phyloP scores from a whole-genome alignment of 2,797 vertebrate genomes.

The Peromyscus melanophrys region DNA sequence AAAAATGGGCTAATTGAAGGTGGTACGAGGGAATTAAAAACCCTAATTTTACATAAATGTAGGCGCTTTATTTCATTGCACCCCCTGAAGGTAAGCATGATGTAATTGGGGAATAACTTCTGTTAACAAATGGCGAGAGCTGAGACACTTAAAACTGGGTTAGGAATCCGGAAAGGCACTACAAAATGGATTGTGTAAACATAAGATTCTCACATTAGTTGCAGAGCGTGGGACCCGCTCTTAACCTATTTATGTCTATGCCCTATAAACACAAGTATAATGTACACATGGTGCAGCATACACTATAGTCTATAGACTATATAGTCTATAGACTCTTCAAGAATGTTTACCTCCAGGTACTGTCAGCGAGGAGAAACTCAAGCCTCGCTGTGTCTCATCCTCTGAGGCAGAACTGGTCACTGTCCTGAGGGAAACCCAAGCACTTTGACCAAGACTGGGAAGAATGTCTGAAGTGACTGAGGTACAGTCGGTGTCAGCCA shows the following conservation, averaged over 20 bases:
- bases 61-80: slow-evolving; percentile 77
- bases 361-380: neutral
- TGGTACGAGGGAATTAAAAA: slow-evolving; percentile 81
- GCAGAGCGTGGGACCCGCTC: neutral
- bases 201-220: neutral
- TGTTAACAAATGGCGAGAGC: slow-evolving; percentile 53
- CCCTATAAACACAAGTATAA: neutral
- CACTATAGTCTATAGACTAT: too few relatives aligned
- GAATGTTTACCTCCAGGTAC: neutral
- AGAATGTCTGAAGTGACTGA: neutral
- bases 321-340: neutral
- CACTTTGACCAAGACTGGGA: neutral
- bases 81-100: slow-evolving; percentile 81
- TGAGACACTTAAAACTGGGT: slow-evolving; percentile 76
- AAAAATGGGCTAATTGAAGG: slow-evolving; percentile 85
- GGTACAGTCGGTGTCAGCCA: neutral
- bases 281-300: neutral
- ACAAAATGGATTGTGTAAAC: slow-evolving; percentile 63
- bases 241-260: neutral
- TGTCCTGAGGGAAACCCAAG: neutral
- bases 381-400: neutral
- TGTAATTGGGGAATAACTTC: slow-evolving; percentile 76
- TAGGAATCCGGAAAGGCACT: slow-evolving; percentile 68
- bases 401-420: neutral
- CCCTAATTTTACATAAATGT: slow-evolving; percentile 78